phyloP scores from a whole-genome alignment of 2,113 vertebrate species.

The Misgurnus anguillicaudatus region DNA sequence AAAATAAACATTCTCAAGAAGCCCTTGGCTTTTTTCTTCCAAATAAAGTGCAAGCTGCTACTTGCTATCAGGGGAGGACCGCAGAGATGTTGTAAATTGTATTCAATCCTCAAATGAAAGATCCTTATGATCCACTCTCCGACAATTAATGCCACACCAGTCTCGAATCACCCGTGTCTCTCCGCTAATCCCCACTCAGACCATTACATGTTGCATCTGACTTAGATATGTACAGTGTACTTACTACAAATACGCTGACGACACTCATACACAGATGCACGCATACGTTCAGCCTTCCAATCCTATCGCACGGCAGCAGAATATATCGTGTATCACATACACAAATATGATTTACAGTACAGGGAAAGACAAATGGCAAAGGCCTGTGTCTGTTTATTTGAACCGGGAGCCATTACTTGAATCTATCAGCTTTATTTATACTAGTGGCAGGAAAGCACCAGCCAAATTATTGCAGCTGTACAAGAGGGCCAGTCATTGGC shows the following conservation, averaged over 20 bases:
- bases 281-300: constrained; percentile 42
- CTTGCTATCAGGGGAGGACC: constrained; percentile 59
- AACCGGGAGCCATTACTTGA: constrained; percentile 77
- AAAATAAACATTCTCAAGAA: constrained; percentile 82
- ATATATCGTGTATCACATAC: constrained; percentile 64
- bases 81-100: constrained; percentile 42
- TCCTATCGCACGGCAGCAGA: background rate
- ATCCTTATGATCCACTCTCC: constrained; percentile 59
- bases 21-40: constrained; percentile 61
- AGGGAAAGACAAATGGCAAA: constrained; percentile 64
- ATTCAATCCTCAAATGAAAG: constrained; percentile 58
- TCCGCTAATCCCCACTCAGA: background rate
- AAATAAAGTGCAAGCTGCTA: constrained; percentile 69
- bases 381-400: constrained; percentile 78
- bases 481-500: constrained; percentile 47
- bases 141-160: constrained; percentile 55
- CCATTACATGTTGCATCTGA: constrained; percentile 33
- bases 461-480: constrained; percentile 64
- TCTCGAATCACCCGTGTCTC: background rate
- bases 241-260: constrained; percentile 34
- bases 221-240: constrained; percentile 1
- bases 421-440: constrained; percentile 74
- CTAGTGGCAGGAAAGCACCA: constrained; percentile 70
- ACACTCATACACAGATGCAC: constrained; percentile 27
- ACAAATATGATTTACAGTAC: constrained; percentile 74